Evolutionary conservation across 2,888 invertebrate species (phyloP).

Genomic region (Leptopilina syphax): DNA sequence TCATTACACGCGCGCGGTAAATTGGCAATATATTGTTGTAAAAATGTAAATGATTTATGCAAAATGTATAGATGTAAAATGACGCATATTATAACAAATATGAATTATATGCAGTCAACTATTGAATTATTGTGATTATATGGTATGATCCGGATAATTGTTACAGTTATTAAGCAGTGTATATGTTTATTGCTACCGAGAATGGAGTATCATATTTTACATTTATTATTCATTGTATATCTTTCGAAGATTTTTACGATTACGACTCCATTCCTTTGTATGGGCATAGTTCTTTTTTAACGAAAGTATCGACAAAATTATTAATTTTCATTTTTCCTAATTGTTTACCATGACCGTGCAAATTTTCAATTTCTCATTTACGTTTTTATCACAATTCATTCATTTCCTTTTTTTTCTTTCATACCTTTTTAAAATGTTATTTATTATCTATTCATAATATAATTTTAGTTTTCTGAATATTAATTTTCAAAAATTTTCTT

Average conservation of each 20-base stretch:
- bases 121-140: constrained; percentile 34
- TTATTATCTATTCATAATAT: too few species aligned
- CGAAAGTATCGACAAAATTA: neutral
- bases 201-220: constrained; percentile 31
- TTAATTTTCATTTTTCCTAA: neutral
- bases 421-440: too few species aligned
- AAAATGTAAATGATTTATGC: neutral
- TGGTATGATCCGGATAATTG: constrained; percentile 37
- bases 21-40: neutral
- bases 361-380: neutral
- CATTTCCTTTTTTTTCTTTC: too few species aligned
- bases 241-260: constrained; percentile 11
- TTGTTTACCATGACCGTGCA: constrained; percentile 13
- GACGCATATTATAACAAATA: neutral
- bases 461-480: too few species aligned
- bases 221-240: constrained; percentile 35
- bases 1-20: neutral
- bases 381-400: neutral
- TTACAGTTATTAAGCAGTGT: constrained; percentile 32
- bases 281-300: neutral
- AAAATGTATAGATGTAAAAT: constrained; percentile 8
- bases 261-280: constrained; percentile 5
- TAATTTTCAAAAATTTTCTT: too few species aligned
- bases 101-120: constrained; percentile 18
- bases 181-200: constrained; percentile 30